Evolutionary conservation across 2,113 vertebrate genomes (phyloP), one percentile per base, ranked within the genome.

Genomic region (Sialia sialis): DNA sequence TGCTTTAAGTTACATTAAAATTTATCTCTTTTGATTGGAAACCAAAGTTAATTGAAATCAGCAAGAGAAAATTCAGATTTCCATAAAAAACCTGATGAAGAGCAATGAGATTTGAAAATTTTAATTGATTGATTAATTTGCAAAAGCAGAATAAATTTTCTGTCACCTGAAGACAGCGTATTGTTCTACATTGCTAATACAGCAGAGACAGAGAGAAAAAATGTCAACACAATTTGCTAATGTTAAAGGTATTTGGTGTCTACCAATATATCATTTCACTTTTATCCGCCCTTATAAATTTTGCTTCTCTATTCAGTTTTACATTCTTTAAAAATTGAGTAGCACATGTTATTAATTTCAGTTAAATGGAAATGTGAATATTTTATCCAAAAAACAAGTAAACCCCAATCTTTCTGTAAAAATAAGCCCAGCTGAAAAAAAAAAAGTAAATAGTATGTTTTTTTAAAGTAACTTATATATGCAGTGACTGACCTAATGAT

Each of bases 281-380:
- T 29, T 76, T 92, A 21, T 39, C 21, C 64, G 5, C 16, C 39
- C 6, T 49, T 48, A 8, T 10, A 16, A n/a, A n/a, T 59, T 63
- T 84, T 63, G 7, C 4, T 39, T 54, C 13, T 52, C 7, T 41
- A 2, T 23, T 79, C 7, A 64, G 4, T 51, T 62, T 49, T 29
- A 16, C 0, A 3, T 29, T n/a, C 60, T 8, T 0, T 7, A 34
- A 46, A 60, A 18, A 9, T 3, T 13, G 12, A 58, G 5, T 23
- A 2, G 3, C 41, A 10, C 1, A 17, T 21, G 6, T 46, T 59
- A 2, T 67, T 38, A 56, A 32, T 3, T 25, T 63, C n/a, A 76
- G 30, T 78, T 48, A 52, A 70, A 36, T 63, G 3, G 5, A 86
- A 36, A 20, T 27, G 74, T 43, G 9, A 54, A 62, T 52, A 8